phyloP scores from a whole-genome alignment of 92 coral and sea anemone genomes.

The Palythoa grandis region DNA sequence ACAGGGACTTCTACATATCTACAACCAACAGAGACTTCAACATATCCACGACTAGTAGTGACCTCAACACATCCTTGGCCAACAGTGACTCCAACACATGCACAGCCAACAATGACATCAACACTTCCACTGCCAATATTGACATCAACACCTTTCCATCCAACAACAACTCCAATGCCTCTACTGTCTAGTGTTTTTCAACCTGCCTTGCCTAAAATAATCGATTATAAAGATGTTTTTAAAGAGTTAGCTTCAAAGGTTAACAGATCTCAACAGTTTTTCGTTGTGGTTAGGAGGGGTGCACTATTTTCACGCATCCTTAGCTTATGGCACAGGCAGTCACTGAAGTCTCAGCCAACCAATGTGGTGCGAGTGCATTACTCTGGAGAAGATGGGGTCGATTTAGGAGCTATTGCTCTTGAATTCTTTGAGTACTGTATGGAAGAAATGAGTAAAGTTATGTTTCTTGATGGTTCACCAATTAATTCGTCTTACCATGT shows the following conservation, averaged over 20 bases:
- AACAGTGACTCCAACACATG: not conserved
- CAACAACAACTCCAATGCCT: not conserved
- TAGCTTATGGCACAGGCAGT: slow-evolving; percentile 3
- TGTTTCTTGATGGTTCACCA: slow-evolving; percentile 13
- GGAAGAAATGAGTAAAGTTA: not conserved
- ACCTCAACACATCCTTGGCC: not conserved
- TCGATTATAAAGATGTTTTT: not conserved
- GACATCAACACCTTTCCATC: not conserved
- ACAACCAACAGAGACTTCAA: not conserved
- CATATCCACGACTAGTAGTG: not conserved
- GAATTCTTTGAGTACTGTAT: slow-evolving; percentile 3
- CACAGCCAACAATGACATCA: not conserved
- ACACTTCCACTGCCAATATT: not conserved
- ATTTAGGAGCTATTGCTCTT: slow-evolving; percentile 7
- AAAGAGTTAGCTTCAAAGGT: slow-evolving; percentile 3
- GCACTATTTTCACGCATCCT: slow-evolving; percentile 7
- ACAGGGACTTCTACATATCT: not conserved
- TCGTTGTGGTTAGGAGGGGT: slow-evolving; percentile 32
- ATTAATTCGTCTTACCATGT: not conserved
- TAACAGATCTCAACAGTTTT: slow-evolving; percentile 19
- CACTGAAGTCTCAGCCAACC: slow-evolving; percentile 3
- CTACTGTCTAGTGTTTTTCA: too few relatives aligned
- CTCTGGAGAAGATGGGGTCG: slow-evolving; percentile 16
- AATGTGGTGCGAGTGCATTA: slow-evolving; percentile 9
- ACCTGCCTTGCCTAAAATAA: not conserved